phyloP scores from a whole-genome alignment of 2,888 invertebrate genomes.

The Hyles lineata region DNA sequence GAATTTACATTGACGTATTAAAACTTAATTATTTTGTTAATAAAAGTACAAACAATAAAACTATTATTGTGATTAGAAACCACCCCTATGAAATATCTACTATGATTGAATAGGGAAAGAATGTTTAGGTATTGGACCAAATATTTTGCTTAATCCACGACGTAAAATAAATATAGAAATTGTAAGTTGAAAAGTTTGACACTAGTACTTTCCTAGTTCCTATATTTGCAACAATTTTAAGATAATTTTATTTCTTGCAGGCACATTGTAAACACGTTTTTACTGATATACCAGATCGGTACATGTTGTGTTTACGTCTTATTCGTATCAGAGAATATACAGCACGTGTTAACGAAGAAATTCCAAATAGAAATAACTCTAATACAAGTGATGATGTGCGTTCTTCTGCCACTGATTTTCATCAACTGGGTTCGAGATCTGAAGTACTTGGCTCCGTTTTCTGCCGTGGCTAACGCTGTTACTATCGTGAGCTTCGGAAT shows the following conservation, averaged over 20 bases:
- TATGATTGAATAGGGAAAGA: too few relatives aligned
- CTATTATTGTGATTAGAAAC: too few relatives aligned
- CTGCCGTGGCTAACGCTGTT: conserved; percentile 91
- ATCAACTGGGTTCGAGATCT: conserved; percentile 91
- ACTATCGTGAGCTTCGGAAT: conserved; percentile 91
- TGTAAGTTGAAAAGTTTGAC: neutral
- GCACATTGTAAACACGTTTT: conserved; percentile 89
- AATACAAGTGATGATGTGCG: conserved; percentile 87
- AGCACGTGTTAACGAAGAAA: conserved; percentile 86
- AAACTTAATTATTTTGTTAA: too few relatives aligned
- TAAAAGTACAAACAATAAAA: too few relatives aligned
- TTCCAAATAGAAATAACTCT: conserved; percentile 75
- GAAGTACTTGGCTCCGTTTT: conserved; percentile 92
- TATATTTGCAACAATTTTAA: too few relatives aligned
- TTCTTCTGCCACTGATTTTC: conserved; percentile 87
- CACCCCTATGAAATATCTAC: too few relatives aligned
- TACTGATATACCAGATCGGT: conserved; percentile 96
- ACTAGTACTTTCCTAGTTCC: neutral
- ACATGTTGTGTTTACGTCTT: conserved; percentile 98
- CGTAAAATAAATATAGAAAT: neutral
- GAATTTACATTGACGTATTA: too few relatives aligned
- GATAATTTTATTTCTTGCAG: conserved; percentile 72
- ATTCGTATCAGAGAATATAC: conserved; percentile 95
- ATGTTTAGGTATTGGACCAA: too few relatives aligned
- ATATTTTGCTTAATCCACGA: too few relatives aligned